A percentile compares a stretch with the other conserved stretches of the same genome.
Conservation (phyloP, 2,113 vertebrate species). For the Ictalurus furcatus region DNA sequence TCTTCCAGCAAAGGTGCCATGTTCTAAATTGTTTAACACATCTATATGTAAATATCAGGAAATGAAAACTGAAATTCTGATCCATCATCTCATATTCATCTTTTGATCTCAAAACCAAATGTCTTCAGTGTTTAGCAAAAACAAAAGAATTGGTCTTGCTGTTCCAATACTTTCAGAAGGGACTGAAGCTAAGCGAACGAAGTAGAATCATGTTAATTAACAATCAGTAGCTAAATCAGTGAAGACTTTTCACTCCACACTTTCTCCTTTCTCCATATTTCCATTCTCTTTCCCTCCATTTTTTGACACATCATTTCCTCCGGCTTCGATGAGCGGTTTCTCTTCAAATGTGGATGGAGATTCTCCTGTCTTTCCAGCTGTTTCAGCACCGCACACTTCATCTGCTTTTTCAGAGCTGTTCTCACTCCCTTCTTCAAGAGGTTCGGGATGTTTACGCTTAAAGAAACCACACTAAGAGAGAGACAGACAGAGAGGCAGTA, state of each 20-base stretch:
- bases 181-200: not conserved
- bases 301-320: not conserved
- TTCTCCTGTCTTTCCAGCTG: not conserved
- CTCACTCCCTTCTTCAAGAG: not conserved
- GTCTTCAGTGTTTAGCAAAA: too few relatives aligned
- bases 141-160: too few relatives aligned
- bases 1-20: too few relatives aligned
- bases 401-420: not conserved
- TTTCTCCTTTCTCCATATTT: not conserved
- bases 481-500: not conserved
- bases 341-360: not conserved
- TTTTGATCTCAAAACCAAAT: too few relatives aligned
- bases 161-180: too few relatives aligned
- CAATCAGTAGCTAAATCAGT: not conserved
- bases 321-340: not conserved
- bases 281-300: not conserved
- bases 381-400: not conserved
- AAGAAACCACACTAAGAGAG: constrained; percentile 44
- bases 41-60: too few relatives aligned
- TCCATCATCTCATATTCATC: too few relatives aligned
- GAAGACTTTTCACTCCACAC: not conserved
- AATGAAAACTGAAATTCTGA: too few relatives aligned
- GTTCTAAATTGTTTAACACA: too few relatives aligned
- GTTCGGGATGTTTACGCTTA: not conserved
- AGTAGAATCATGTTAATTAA: not conserved